Percentiles rank a stretch among this genome's conserved stretches.
These are phyloP conservation scores for Protonemura montana DNA, from an alignment of 2,888 invertebrate genomes.

Conservation along the genomic window DNA sequence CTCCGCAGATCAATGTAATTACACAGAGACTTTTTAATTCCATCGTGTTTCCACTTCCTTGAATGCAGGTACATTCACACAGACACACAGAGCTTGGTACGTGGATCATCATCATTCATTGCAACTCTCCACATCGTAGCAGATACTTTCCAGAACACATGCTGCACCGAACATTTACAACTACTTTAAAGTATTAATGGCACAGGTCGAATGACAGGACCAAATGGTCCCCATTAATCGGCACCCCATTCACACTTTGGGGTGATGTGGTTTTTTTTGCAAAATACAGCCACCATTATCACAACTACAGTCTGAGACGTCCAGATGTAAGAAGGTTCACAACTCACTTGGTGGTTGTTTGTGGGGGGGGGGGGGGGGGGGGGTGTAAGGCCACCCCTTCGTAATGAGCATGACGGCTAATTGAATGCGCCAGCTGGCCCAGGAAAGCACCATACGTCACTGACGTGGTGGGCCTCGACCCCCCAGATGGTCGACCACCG, in stretches of 20 bases:
- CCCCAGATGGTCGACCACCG: not conserved
- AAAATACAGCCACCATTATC: too few species aligned
- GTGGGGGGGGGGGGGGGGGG: too few species aligned
- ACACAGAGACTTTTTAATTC: not conserved
- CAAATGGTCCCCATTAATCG: too few species aligned
- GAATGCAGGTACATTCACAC: not conserved
- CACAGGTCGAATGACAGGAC: too few species aligned
- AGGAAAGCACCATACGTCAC: not conserved
- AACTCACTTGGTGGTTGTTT: too few species aligned
- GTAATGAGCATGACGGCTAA: slow-evolving; percentile 46
- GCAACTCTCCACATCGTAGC: not conserved
- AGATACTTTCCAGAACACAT: not conserved
- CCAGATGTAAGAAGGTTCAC: too few species aligned
- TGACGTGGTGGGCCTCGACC: slow-evolving; percentile 7
- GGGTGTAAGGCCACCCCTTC: slow-evolving; percentile 30
- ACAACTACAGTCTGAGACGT: too few species aligned
- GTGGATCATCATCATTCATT: not conserved
- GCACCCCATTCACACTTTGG: too few species aligned
- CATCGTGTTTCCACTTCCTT: not conserved
- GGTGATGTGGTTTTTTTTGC: too few species aligned
- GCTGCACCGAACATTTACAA: too few species aligned
- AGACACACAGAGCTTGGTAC: not conserved
- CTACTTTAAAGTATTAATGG: too few species aligned
- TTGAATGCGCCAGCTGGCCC: slow-evolving; percentile 38
- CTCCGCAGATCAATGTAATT: slow-evolving; percentile 32